Base-by-base conservation (phyloP, 2,113 vertebrate genomes). In the Pseudonaja textilis region DNA sequence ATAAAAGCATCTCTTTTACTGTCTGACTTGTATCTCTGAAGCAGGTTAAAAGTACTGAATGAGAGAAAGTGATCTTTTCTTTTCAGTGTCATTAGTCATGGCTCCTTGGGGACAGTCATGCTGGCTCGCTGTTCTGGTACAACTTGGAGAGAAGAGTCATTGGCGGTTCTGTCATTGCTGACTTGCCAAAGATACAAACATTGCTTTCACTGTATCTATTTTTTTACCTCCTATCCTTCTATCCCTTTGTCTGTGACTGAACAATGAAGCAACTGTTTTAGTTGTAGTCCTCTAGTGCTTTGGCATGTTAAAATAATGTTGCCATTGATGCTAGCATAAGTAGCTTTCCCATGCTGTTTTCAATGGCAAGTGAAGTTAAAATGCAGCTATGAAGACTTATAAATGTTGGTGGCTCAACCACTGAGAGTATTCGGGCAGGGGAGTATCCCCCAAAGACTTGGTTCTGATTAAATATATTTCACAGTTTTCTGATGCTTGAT, bases 71-170 rank as follows among this genome's bases (percentile, higher is more conserved):
- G 56, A 95, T 94, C 56, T 34, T 87, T 91, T 16, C 55, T 89
- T 95, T 95, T 90, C 47, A 89, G 20, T 91, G 39, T 20, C 91
- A 92, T 96, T 92, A 92, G 54, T 89, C 45, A 29, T 9, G 8
- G 87, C 87, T 90, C 22, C 61, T 91, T 42, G 91, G 45, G 39
- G 26, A 91, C 92, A 64, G 34, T 89, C 91, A 39, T 93, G 92
- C 64, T 92, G 25, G n/a, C 92, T 18, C 57, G 16, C 64, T 34
- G 25, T 81, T 50, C 89, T 87, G 89, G 29, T 56, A 39, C 34
- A 64, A 69, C 69, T 89, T 93, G 88, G 90, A 25, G 26, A 74
- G 18, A 94, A 45, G 52, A 96, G 39, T 56, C 54, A 94, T 92
- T 92, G 42, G 1, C 2, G 5, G 55, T 85, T 18, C 14, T 90